These are phyloP conservation scores for Bubo bubo DNA, from an alignment of 2,113 vertebrate species.

Conservation along the genomic window DNA sequence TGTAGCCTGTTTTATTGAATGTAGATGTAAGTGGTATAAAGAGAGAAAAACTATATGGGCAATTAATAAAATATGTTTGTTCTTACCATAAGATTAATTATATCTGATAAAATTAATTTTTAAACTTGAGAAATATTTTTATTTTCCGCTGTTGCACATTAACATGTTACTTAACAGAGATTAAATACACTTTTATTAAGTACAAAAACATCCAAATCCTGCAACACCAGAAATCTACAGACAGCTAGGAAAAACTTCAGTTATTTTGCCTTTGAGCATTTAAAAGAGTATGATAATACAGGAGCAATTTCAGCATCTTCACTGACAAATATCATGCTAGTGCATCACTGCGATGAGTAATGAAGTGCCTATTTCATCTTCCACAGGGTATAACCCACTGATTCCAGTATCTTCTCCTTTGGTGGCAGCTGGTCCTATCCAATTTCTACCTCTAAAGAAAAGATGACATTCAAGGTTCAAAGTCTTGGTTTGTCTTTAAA, in stretches of 20 bases:
- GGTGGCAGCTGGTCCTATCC: not conserved
- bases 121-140: not conserved
- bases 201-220: not conserved
- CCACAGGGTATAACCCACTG: too few species aligned
- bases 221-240: not conserved
- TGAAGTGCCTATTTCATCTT: not conserved
- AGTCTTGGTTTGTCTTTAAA: not conserved
- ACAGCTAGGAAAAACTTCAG: not conserved
- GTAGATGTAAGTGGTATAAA: not conserved
- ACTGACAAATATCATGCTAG: not conserved
- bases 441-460: not conserved
- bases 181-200: not conserved
- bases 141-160: not conserved
- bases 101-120: not conserved
- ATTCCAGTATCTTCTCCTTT: not conserved
- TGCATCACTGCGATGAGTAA: not conserved
- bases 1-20: not conserved
- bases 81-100: not conserved
- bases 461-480: not conserved
- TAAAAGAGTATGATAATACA: not conserved
- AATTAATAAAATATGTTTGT: not conserved
- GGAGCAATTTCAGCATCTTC: not conserved
- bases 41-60: not conserved
- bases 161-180: not conserved
- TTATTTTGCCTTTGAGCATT: not conserved